A percentile compares a stretch with the other conserved stretches of the same genome.
Conservation (phyloP, 2,888 invertebrate species). For the Urechis unicinctus region DNA sequence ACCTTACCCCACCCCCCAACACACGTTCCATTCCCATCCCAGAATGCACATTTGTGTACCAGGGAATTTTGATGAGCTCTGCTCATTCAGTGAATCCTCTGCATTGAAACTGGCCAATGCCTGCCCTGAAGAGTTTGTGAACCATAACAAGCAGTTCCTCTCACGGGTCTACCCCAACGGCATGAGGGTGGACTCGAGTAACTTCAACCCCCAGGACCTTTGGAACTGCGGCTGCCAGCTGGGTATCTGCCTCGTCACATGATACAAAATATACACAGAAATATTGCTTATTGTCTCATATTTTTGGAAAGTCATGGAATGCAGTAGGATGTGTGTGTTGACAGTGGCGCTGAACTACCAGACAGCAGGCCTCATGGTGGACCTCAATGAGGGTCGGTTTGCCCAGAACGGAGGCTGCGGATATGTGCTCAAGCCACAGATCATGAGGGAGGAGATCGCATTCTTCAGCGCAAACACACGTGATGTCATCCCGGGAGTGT, state of each 20-base stretch:
- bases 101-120: slow-evolving; percentile 52
- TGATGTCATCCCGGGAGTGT: slow-evolving; percentile 51
- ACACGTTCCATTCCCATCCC: neutral
- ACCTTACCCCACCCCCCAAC: neutral
- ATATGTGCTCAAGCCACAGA: slow-evolving; percentile 58
- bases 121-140: slow-evolving; percentile 52
- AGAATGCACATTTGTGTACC: too few relatives aligned
- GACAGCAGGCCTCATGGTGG: slow-evolving; percentile 59
- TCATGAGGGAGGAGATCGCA: slow-evolving; percentile 55
- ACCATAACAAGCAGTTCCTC: slow-evolving; percentile 54
- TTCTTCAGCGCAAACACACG: slow-evolving; percentile 51
- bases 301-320: neutral
- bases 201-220: slow-evolving; percentile 56
- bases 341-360: slow-evolving; percentile 58
- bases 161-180: slow-evolving; percentile 56
- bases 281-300: too few relatives aligned
- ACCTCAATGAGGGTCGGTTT: slow-evolving; percentile 59
- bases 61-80: slow-evolving; percentile 53
- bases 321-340: neutral
- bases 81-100: slow-evolving; percentile 55
- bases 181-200: slow-evolving; percentile 56
- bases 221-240: slow-evolving; percentile 59
- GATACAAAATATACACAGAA: too few relatives aligned
- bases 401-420: slow-evolving; percentile 59
- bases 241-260: slow-evolving; percentile 41